phyloP scores from a whole-genome alignment of 2,888 invertebrate species.

The Lypha dubia region DNA sequence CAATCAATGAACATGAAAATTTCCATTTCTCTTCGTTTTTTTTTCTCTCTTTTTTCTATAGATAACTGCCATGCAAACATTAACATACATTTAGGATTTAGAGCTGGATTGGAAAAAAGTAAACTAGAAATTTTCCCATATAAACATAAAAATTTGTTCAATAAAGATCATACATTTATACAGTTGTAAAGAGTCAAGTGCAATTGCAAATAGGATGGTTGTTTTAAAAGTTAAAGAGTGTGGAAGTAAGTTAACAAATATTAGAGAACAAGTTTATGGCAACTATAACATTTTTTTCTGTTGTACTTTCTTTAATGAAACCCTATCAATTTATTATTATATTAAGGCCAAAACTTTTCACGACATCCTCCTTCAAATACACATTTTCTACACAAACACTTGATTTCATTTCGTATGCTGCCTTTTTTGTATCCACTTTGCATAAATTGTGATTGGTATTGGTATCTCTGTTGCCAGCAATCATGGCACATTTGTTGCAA shows the following conservation, averaged over 20 bases:
- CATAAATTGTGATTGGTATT: conserved; percentile 30
- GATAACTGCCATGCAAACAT: conserved; percentile 39
- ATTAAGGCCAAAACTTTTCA: not conserved
- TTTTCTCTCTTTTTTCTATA: conserved; percentile 16
- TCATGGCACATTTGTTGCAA: conserved; percentile 37
- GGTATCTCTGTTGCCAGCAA: conserved; percentile 32
- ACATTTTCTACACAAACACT: conserved; percentile 16
- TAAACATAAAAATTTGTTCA: conserved; percentile 58
- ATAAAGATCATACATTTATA: conserved; percentile 50
- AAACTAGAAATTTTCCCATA: conserved; percentile 32
- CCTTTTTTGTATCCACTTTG: conserved; percentile 11
- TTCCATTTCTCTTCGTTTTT: conserved; percentile 11
- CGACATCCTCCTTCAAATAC: not conserved
- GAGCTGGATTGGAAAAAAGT: not conserved
- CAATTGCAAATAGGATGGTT: not conserved
- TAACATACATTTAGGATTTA: conserved; percentile 39
- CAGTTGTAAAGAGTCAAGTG: conserved; percentile 43
- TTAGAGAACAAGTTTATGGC: not conserved
- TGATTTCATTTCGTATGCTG: conserved; percentile 3
- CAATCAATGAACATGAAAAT: conserved; percentile 65
- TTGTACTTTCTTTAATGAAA: too few species aligned
- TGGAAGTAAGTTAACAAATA: not conserved
- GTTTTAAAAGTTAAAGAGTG: not conserved
- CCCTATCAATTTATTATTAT: not conserved
- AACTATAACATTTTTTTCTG: not conserved